Conservation (phyloP, 53 echinoderm and acorn worm genomes). For the Henricia sp. region DNA sequence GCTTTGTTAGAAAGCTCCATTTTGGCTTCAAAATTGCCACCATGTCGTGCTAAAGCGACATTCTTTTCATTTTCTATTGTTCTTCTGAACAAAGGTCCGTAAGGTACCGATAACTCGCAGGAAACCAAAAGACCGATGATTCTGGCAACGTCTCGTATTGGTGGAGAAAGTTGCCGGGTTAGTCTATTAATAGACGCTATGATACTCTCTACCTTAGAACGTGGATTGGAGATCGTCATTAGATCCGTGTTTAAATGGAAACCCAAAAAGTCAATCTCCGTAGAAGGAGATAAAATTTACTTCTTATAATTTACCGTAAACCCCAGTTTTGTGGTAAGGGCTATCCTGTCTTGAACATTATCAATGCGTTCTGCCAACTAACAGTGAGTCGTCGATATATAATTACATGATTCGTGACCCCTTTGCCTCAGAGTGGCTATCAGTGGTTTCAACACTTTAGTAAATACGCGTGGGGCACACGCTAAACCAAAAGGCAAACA, state of each 20-base stretch:
- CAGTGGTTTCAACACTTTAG: slow-evolving; percentile 42
- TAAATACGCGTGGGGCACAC: slow-evolving; percentile 42
- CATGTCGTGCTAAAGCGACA: not conserved
- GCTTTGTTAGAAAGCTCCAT: not conserved
- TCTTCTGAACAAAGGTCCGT: not conserved
- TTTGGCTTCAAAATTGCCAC: not conserved
- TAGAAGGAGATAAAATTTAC: not conserved
- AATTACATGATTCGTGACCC: not conserved
- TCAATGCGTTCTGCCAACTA: not conserved
- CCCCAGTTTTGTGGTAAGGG: not conserved
- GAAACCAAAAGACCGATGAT: not conserved
- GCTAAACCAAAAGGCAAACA: slow-evolving; percentile 48
- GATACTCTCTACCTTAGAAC: not conserved
- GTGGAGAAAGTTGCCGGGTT: not conserved
- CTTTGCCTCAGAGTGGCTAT: too few relatives aligned
- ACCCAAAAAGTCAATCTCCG: not conserved
- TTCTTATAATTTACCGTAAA: not conserved
- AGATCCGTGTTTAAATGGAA: not conserved
- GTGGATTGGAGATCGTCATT: not conserved
- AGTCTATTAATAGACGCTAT: not conserved
- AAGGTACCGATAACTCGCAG: not conserved
- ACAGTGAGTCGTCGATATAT: slow-evolving; percentile 11
- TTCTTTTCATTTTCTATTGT: not conserved
- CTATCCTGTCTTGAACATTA: slow-evolving; percentile 25
- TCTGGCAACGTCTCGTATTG: not conserved